Base-by-base conservation (phyloP, 2,888 invertebrate genomes). In the Mythimna pallens region DNA sequence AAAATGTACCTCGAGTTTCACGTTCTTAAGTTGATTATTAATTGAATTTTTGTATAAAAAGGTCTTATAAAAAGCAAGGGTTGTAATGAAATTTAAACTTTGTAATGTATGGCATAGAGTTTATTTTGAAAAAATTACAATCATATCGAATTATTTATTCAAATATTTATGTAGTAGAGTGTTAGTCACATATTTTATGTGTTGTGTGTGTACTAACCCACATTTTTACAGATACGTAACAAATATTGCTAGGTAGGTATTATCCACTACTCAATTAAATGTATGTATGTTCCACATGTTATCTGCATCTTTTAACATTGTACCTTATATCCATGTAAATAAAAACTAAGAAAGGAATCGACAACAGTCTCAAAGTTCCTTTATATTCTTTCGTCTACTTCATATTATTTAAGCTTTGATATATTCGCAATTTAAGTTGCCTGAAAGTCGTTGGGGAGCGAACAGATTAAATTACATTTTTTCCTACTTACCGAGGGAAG, bases 381-480 rank as follows among this genome's bases (percentile, higher is more conserved):
- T 92, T 91, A 92, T 94, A 93, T 94, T 94, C 93, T 93, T 93
- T 92, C 89, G 91, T 90, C 92, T 92, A 93, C 94, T 94, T 94
- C 90, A 93, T 93, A 93, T 94, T 94, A 95, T 94, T 94, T 94
- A 93, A 75, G 94, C 94, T 95, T 95, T 94, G 95, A 94, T 95
- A 95, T 94, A 94, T 94, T 95, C 92, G 93, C 94, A 95, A 95
- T 95, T 94, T 95, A 95, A 95, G 93, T 95, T 95, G 94, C 92
- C 92, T 93, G 91, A 93, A 94, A 95, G 92, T 95, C 94, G 91
- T 89, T 92, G 89, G 90, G 88, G 91, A 92, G 92, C 89, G 91
- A 86, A 89, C 80, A 91, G 93, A 95, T 95, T 93, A 94, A 94
- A 94, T 94, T 94, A 94, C 93, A 92, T 92, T 94, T 93, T 94